A percentile compares a stretch with the other conserved stretches of the same genome.
These are phyloP conservation scores for Tetranychus cinnabarinus DNA, from an alignment of 1,140 invertebrate species.

Conservation along the genomic window DNA sequence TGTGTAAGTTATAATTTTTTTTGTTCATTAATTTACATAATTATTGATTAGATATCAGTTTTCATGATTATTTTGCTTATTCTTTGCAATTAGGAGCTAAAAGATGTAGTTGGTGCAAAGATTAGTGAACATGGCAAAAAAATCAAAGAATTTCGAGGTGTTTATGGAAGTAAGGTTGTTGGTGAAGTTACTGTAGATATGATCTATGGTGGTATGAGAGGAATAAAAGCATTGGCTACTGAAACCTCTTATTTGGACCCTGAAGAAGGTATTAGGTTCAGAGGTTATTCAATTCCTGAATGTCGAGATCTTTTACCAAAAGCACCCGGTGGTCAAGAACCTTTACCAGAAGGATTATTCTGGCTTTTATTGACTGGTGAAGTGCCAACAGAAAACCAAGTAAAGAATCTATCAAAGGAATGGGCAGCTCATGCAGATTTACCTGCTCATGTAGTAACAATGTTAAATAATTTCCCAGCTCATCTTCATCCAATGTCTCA, in stretches of 20 bases:
- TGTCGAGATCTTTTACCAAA: conserved; percentile 30
- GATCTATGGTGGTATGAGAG: conserved; percentile 33
- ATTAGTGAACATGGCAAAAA: conserved; percentile 73
- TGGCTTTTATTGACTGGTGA: conserved; percentile 33
- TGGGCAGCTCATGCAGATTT: conserved; percentile 71
- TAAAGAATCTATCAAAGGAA: conserved; percentile 55
- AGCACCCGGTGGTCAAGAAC: conserved; percentile 27
- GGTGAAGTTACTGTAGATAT: conserved; percentile 80
- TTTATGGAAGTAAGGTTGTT: conserved; percentile 60
- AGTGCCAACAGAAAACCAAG: conserved; percentile 26
- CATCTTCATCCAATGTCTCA: conserved; percentile 42
- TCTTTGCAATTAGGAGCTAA: conserved; percentile 35
- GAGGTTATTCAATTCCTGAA: conserved; percentile 33
- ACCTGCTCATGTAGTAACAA: conserved; percentile 73
- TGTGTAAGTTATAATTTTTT: no score
- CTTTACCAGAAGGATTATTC: conserved; percentile 33
- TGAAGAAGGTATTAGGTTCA: conserved; percentile 33
- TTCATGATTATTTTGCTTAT: no score
- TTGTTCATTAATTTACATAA: no score
- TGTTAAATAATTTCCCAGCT: conserved; percentile 86
- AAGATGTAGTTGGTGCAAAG: conserved; percentile 56
- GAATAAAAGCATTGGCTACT: conserved; percentile 31
- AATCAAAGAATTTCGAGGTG: conserved; percentile 67
- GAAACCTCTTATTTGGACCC: conserved; percentile 35
- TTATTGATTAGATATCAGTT: no score